Percentiles rank a stretch among this genome's conserved stretches.
These are phyloP conservation scores for Henricia sp. DNA, from an alignment of 53 echinoderm and acorn worm species.

Conservation along the genomic window DNA sequence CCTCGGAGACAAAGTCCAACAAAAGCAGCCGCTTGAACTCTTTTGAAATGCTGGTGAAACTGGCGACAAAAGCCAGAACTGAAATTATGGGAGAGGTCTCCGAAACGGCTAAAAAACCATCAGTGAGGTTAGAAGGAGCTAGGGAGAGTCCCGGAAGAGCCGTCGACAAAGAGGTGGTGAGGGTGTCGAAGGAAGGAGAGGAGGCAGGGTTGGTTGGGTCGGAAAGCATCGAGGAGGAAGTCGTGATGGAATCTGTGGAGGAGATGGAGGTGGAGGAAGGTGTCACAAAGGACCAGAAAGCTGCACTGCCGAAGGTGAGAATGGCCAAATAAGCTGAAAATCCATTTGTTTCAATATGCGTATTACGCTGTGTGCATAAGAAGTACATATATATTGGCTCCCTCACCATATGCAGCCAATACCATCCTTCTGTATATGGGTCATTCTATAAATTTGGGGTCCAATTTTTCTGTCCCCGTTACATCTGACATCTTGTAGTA, in stretches of 20 bases:
- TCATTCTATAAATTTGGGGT: too few relatives aligned
- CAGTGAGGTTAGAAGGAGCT: too few relatives aligned
- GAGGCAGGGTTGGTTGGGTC: slow-evolving; percentile 60
- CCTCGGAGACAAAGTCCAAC: neutral
- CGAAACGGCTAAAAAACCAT: slow-evolving; percentile 15
- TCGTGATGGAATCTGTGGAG: slow-evolving; percentile 50
- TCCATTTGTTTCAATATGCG: too few relatives aligned
- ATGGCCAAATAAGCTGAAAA: too few relatives aligned
- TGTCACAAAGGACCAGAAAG: slow-evolving; percentile 26
- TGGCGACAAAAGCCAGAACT: slow-evolving; percentile 82
- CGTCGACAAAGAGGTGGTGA: slow-evolving; percentile 24
- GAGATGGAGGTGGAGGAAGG: slow-evolving; percentile 44
- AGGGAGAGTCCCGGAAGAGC: slow-evolving; percentile 31
- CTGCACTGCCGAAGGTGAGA: slow-evolving; percentile 45
- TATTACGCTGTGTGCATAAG: too few relatives aligned
- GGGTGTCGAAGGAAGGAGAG: slow-evolving; percentile 65
- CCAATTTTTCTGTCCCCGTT: too few relatives aligned
- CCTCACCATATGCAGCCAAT: too few relatives aligned
- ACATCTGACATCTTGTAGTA: too few relatives aligned
- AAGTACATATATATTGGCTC: too few relatives aligned
- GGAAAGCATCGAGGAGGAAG: slow-evolving; percentile 49
- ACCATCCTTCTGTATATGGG: too few relatives aligned
- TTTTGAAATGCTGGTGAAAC: slow-evolving; percentile 86
- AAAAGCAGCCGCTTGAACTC: slow-evolving; percentile 56
- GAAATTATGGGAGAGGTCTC: slow-evolving; percentile 70